Conservation (phyloP, 2,888 invertebrate genomes). For the Chrysolina haemoptera region DNA sequence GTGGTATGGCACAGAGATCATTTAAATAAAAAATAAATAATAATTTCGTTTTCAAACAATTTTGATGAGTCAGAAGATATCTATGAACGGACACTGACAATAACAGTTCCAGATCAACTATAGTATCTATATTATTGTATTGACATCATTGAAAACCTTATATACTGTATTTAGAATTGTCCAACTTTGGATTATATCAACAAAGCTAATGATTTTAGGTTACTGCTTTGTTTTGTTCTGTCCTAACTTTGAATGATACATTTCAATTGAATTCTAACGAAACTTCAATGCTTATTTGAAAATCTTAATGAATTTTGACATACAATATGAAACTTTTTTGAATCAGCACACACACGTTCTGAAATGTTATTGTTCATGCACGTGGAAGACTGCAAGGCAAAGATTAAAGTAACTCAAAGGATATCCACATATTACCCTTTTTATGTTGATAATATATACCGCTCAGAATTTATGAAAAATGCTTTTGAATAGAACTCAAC, state of each 20-base stretch:
- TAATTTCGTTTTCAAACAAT: neutral
- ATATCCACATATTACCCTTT: neutral
- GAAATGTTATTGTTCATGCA: constrained; percentile 1
- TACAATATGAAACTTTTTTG: neutral
- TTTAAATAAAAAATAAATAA: neutral
- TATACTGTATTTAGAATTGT: neutral
- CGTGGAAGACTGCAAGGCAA: neutral
- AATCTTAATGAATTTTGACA: neutral
- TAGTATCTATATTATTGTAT: neutral
- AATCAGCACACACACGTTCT: neutral
- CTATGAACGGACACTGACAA: neutral
- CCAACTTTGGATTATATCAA: too few species aligned
- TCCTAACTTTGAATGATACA: too few species aligned
- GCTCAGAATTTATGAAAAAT: too few species aligned
- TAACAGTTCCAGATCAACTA: neutral
- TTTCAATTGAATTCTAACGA: neutral
- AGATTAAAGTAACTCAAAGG: neutral
- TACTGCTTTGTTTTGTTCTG: too few species aligned
- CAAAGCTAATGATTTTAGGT: too few species aligned
- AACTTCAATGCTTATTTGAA: neutral
- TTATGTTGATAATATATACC: neutral
- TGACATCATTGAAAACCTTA: neutral
- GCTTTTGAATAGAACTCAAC: too few species aligned
- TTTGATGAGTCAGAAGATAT: neutral
- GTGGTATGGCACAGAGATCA: constrained; percentile 15